Evolutionary conservation across 2,888 invertebrate genomes (phyloP), one percentile per base, ranked within the genome.

Genomic region (Harpalus rubripes): DNA sequence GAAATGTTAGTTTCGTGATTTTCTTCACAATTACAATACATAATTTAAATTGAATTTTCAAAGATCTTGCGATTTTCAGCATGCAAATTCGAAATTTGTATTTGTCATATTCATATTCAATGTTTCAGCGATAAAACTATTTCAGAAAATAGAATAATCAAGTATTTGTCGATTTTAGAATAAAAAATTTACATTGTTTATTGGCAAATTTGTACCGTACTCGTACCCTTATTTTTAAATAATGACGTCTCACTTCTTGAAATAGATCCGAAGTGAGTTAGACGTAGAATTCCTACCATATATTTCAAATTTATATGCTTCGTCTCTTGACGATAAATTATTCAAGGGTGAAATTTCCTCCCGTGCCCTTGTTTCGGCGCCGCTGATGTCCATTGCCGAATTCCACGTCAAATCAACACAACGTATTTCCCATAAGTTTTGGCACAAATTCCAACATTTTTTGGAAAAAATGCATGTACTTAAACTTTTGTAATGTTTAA

Each of bases 271-370:
- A 68, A 68, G 32, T 15, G 32, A 68, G 39, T 39, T 68, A 15
- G 32, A 10, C 39, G 15, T 68, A 63, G 15, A 68, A 39, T 41
- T 68, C 39, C 68, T 68, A 68, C 68, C 39, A 68, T 22, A 63
- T 32, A 15, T 68, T 68, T 39, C 68, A 68, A 68, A 68, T 68
- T 68, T 68, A 39, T 41, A 63, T 63, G 26, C 63, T 63, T 32
- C 39, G 15, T 68, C 39, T 39, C 68, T 68, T 26, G 15, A 15
- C 39, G 3, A 15, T 68, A 68, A 68, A 68, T 68, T 39, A 68
- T 68, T 68, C 68, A 68, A 68, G 68, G 68, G n/a, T 68, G 68
- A 68, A 68, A 68, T 68, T 15, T 68, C 68, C 68, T 26, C 15
- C 15, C 68, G 15, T 68, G 68, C 68, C 68, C 68, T 68, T 32